These are phyloP conservation scores for Spongilla lacustris DNA, from an alignment of 37 sponge, comb jelly and placozoan species.

Conservation along the genomic window DNA sequence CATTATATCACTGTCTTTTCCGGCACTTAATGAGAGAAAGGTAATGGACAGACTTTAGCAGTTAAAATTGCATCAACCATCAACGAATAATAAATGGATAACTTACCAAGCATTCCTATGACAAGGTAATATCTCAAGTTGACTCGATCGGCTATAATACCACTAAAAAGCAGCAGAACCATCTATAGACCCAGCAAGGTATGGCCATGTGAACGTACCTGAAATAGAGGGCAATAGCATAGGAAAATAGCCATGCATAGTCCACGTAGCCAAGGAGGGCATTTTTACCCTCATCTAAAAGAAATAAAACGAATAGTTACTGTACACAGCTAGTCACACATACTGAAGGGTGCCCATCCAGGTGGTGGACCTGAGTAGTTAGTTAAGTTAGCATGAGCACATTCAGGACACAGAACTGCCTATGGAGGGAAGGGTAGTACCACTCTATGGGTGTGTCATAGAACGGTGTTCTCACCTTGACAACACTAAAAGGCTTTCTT, in stretches of 20 bases:
- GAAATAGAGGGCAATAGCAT: constrained; percentile 68
- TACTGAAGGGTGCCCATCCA: constrained; percentile 73
- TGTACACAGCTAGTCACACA: neutral
- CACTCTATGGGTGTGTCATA: too few species aligned
- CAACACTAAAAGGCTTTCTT: constrained; percentile 76
- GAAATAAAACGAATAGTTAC: neutral
- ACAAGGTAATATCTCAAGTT: constrained; percentile 85
- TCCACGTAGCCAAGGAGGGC: constrained; percentile 57
- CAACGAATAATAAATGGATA: too few species aligned
- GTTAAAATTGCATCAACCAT: too few species aligned
- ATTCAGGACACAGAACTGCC: neutral
- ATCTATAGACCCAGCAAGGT: too few species aligned
- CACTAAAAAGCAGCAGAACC: constrained; percentile 69
- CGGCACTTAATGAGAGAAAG: too few species aligned
- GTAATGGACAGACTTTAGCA: too few species aligned
- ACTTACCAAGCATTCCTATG: constrained; percentile 86
- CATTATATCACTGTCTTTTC: too few species aligned
- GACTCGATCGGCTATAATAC: constrained; percentile 81
- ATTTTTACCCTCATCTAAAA: constrained; percentile 29
- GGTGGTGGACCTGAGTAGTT: neutral
- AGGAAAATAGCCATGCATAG: constrained; percentile 72
- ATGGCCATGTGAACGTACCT: constrained; percentile 22
- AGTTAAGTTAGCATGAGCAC: neutral
- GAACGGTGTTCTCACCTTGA: constrained; percentile 49
- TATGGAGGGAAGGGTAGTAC: neutral